A percentile compares a stretch with the other conserved stretches of the same genome.
Evolutionary conservation across 2,113 vertebrate species (phyloP).

Genomic region (Stegostoma tigrinum): DNA sequence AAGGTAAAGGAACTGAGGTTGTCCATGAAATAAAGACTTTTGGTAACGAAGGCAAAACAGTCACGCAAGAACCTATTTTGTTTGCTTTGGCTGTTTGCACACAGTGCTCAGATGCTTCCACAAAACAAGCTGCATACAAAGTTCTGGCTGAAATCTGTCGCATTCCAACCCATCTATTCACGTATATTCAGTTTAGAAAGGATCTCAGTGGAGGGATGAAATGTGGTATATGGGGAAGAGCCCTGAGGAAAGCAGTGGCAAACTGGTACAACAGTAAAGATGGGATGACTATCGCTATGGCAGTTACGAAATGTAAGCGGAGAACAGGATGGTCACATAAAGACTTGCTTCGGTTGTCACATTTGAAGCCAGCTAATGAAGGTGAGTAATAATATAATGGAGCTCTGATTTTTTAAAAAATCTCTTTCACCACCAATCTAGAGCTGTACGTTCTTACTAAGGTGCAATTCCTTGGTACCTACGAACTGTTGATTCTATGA

Average conservation of each 20-base stretch:
- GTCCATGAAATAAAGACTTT: conserved; percentile 77
- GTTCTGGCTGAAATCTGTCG: conserved; percentile 76
- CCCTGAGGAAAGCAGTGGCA: conserved; percentile 79
- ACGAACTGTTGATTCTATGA: too few relatives aligned
- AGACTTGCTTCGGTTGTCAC: conserved; percentile 83
- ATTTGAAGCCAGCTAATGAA: conserved; percentile 83
- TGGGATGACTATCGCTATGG: conserved; percentile 70
- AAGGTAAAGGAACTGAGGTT: conserved; percentile 72
- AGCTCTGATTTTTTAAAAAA: not conserved
- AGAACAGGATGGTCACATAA: conserved; percentile 89
- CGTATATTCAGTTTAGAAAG: conserved; percentile 87
- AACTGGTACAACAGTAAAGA: conserved; percentile 89
- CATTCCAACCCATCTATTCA: conserved; percentile 75
- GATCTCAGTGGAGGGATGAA: conserved; percentile 81
- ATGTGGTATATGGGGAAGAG: conserved; percentile 91
- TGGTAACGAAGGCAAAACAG: conserved; percentile 60
- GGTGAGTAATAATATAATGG: conserved; percentile 51
- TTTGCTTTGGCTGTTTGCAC: conserved; percentile 85
- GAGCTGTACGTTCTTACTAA: not conserved
- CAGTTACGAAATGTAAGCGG: conserved; percentile 84
- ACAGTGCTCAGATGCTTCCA: conserved; percentile 73
- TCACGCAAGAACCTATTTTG: conserved; percentile 63
- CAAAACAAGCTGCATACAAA: conserved; percentile 77
- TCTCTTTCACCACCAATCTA: not conserved
- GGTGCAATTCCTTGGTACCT: not conserved